These are phyloP conservation scores for Ornithoptera alexandrae DNA, from an alignment of 2,888 invertebrate species.

Conservation along the genomic window DNA sequence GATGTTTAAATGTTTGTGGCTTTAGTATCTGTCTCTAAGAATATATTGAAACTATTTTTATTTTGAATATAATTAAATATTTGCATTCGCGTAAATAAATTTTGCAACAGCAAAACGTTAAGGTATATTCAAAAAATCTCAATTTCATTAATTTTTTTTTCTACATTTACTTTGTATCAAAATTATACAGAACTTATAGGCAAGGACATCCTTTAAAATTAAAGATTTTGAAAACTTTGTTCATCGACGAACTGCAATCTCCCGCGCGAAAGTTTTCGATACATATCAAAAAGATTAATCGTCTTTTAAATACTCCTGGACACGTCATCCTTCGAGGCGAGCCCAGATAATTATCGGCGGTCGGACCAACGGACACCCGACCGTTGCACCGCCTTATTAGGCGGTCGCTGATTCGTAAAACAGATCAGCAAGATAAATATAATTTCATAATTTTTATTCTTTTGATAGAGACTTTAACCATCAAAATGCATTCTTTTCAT, in stretches of 20 bases:
- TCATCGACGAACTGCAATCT: conserved; percentile 1
- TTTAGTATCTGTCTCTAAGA: not conserved
- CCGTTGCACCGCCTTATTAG: conserved; percentile 16
- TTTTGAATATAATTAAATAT: not conserved
- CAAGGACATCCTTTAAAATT: not conserved
- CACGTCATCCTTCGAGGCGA: conserved; percentile 12
- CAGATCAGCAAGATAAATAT: not conserved
- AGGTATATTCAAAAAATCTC: too few species aligned
- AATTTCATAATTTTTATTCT: not conserved
- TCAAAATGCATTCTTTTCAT: too few species aligned
- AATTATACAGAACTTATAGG: too few species aligned
- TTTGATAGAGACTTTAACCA: too few species aligned
- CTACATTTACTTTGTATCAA: too few species aligned
- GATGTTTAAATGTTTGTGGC: not conserved
- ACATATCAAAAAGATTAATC: conserved; percentile 27
- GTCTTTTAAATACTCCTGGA: conserved; percentile 22
- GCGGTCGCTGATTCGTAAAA: conserved; percentile 2
- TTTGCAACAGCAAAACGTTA: too few species aligned
- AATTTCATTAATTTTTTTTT: too few species aligned
- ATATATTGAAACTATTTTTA: not conserved
- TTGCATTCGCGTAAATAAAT: too few species aligned
- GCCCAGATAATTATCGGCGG: conserved; percentile 19
- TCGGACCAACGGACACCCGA: conserved; percentile 15
- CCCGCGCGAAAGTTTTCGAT: conserved; percentile 24
- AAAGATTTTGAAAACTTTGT: conserved; percentile 13